A percentile compares a stretch with the other conserved stretches of the same genome.
phyloP scores from a whole-genome alignment of 2,797 vertebrate species.

The Cossypha caffra region DNA sequence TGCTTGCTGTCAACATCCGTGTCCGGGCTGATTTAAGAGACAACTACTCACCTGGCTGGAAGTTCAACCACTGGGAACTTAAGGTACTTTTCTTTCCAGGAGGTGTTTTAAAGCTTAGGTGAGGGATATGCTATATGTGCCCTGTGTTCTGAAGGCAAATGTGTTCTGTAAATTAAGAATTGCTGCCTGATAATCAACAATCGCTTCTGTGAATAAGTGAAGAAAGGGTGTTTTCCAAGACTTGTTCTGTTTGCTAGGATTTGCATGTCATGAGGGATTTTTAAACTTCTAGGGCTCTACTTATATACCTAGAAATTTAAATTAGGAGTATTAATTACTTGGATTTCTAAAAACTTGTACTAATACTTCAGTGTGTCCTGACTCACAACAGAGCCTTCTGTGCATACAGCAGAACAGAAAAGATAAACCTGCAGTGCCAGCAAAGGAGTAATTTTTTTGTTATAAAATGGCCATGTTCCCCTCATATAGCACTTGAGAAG shows the following conservation, averaged over 20 bases:
- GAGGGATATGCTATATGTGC: fast-evolving
- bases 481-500: background rate
- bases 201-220: background rate
- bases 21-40: slow-evolving; percentile 88
- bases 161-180: background rate
- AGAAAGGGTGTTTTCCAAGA: background rate
- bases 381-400: background rate
- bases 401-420: background rate
- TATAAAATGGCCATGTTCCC: background rate
- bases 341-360: background rate
- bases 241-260: background rate
- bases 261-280: background rate
- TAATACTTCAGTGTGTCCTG: background rate
- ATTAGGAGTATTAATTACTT: background rate
- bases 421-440: background rate
- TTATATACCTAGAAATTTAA: background rate
- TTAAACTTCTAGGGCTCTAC: background rate
- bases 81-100: slow-evolving; percentile 81
- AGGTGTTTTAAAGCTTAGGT: background rate
- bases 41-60: slow-evolving; percentile 99
- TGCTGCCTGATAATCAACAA: background rate
- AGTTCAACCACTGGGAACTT: slow-evolving; percentile 99
- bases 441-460: background rate
- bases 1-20: slow-evolving; percentile 81
- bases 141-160: background rate